Conservation (phyloP, 2,888 invertebrate genomes). For the Erynnis tages region DNA sequence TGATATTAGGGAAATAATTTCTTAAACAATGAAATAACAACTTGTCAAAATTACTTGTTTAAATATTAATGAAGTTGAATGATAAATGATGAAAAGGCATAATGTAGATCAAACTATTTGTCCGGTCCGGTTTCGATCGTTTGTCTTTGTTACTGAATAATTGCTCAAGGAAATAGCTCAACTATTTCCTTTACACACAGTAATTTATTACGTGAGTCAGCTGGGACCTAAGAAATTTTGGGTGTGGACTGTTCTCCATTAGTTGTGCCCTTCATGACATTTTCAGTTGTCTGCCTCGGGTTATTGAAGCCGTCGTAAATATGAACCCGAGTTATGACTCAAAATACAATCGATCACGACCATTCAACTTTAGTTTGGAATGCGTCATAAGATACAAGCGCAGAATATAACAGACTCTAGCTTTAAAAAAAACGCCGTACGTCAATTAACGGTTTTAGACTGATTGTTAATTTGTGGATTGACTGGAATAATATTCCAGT, state of each 20-base stretch:
- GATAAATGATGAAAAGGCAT: constrained; percentile 21
- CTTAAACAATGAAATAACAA: not conserved
- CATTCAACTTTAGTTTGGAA: constrained; percentile 19
- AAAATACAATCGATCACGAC: constrained; percentile 56
- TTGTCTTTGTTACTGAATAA: constrained; percentile 50
- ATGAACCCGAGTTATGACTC: constrained; percentile 50
- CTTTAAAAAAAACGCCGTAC: too few relatives aligned
- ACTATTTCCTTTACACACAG: constrained; percentile 47
- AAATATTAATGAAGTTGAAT: constrained; percentile 10
- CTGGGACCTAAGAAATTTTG: constrained; percentile 35
- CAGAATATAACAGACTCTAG: too few relatives aligned
- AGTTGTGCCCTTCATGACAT: constrained; percentile 49
- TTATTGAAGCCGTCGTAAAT: constrained; percentile 44
- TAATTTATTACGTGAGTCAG: constrained; percentile 48
- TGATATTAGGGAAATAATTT: constrained; percentile 12
- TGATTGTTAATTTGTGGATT: too few relatives aligned
- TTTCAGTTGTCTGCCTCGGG: constrained; percentile 48
- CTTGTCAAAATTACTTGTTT: constrained; percentile 3
- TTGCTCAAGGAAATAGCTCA: constrained; percentile 47
- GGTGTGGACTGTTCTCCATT: constrained; percentile 38
- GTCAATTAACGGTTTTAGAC: too few relatives aligned
- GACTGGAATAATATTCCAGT: too few relatives aligned
- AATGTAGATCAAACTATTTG: constrained; percentile 32
- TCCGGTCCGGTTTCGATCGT: constrained; percentile 43
- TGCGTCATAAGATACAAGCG: constrained; percentile 11